Percentiles rank a stretch among this genome's conserved stretches.
These are phyloP conservation scores for Caenorhabditis sp. DNA, from an alignment of 2,888 invertebrate genomes.

Conservation along the genomic window DNA sequence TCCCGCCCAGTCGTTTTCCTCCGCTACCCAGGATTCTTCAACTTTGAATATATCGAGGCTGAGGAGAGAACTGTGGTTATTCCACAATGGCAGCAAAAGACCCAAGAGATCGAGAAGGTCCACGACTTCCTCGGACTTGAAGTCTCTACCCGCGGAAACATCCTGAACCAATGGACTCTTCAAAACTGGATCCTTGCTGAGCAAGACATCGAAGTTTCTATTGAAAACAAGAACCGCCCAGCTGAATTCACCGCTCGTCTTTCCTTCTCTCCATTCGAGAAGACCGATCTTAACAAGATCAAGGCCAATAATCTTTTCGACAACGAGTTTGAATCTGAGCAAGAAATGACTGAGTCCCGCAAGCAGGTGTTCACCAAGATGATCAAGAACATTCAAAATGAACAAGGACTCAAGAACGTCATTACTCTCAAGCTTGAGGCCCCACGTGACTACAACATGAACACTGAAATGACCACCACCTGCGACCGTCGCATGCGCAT, in stretches of 20 bases:
- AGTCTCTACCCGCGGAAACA: constrained; percentile 66
- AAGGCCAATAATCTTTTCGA: constrained; percentile 66
- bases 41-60: constrained; percentile 63
- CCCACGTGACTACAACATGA: constrained; percentile 51
- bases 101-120: constrained; percentile 52
- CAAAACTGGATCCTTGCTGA: constrained; percentile 68
- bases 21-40: constrained; percentile 64
- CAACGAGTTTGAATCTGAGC: constrained; percentile 50
- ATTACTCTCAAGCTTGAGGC: constrained; percentile 52
- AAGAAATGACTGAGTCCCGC: constrained; percentile 47
- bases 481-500: constrained; percentile 62
- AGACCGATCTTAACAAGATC: constrained; percentile 39
- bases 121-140: constrained; percentile 66
- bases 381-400: constrained; percentile 55
- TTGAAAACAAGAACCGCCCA: constrained; percentile 63
- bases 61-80: constrained; percentile 73
- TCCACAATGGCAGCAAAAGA: constrained; percentile 64
- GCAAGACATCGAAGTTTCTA: constrained; percentile 72
- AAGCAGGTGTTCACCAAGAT: constrained; percentile 62
- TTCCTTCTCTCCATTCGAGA: constrained; percentile 35
- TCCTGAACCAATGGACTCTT: constrained; percentile 60
- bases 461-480: constrained; percentile 57
- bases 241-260: constrained; percentile 54
- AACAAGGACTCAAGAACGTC: constrained; percentile 46
- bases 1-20: constrained; percentile 73